Evolutionary conservation across 2,797 vertebrate species (phyloP), one percentile per base, ranked within the genome.

Genomic region (Saxicola maurus): DNA sequence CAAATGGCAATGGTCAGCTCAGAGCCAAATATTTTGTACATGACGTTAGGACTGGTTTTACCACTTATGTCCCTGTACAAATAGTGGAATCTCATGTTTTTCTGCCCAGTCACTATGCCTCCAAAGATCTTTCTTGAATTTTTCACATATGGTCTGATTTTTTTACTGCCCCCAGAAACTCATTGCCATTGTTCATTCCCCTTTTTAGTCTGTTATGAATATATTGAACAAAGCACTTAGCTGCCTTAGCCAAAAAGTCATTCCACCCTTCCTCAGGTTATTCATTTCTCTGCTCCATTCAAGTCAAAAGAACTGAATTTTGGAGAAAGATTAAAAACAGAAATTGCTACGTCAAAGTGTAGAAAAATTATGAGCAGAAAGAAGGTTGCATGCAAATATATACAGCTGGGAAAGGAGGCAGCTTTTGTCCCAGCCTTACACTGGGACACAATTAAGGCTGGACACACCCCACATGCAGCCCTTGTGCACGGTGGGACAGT

Each of bases 1-100:
- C 56, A 20, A 4, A 1, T 23, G 17, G 56, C 18, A 83, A 62
- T 1, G 2, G 40, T 35, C 40, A 81, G 62, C 25, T 83, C 25
- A 65, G 59, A 78, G 65, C 5, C 66, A 78, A 71, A 16, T 1
- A 35, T 35, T 81, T 38, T 48, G 27, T 15, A 42, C 18, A 4
- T 6, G 7, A 67, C 10, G 4, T 61, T 51, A 71, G 31, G 25
- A 75, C 18, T 65, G 40, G 2, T 75, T 81, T 86, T 7, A 52
- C 18, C 31, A 57, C 0, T 0, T 11, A 19, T 13, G 48, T 5
- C 25, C 33, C 31, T 66, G 17, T 55, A 55, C 17, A 0, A 6
- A 2, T 7, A 61, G 1, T 30, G 25, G 20, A 66, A 88, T 28
- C 8, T 72, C n/a, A 12, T 20, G 9, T 7, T 62, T 77, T 90